Evolutionary conservation across 2,797 vertebrate species (phyloP).

Genomic region (Helostoma temminkii): DNA sequence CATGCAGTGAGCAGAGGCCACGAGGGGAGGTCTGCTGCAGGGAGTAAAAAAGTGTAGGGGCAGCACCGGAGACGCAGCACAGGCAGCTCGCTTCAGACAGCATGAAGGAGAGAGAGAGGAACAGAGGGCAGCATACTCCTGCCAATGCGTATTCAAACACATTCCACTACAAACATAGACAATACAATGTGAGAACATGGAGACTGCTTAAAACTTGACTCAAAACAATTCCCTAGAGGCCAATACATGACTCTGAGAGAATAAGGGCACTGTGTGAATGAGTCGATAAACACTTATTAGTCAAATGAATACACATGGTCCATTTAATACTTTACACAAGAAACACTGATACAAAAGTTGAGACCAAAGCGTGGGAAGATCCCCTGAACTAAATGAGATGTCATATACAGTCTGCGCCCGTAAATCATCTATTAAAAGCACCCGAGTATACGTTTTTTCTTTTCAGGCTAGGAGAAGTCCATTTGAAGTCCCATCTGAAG

Average conservation of each 20-base stretch:
- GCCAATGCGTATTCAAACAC: constrained; percentile 71
- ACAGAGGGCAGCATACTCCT: constrained; percentile 65
- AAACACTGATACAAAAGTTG: constrained; percentile 22
- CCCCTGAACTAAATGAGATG: constrained; percentile 43
- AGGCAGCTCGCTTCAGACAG: constrained; percentile 54
- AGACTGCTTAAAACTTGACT: constrained; percentile 27
- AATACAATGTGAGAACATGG: constrained; percentile 31
- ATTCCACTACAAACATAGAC: constrained; percentile 64
- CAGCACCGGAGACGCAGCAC: constrained; percentile 33
- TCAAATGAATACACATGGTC: constrained; percentile 8
- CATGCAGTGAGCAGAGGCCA: constrained; percentile 41
- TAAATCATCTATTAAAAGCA: constrained; percentile 71
- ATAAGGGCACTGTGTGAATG: no score
- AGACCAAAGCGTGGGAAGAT: constrained; percentile 62
- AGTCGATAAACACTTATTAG: no score
- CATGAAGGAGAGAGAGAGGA: constrained; percentile 45
- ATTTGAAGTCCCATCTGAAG: constrained; percentile 73
- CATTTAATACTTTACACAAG: constrained; percentile 31
- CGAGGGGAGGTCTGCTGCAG: constrained; percentile 11
- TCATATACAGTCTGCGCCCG: constrained; percentile 47
- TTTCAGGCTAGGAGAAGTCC: constrained; percentile 40
- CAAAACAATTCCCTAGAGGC: no score
- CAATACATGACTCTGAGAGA: constrained; percentile 4
- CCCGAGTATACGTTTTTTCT: constrained; percentile 43
- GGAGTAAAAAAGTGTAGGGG: constrained; percentile 14